Percentiles rank a stretch among this genome's conserved stretches.
phyloP scores from a whole-genome alignment of 2,888 invertebrate genomes.

The Nasonovia ribisnigri region DNA sequence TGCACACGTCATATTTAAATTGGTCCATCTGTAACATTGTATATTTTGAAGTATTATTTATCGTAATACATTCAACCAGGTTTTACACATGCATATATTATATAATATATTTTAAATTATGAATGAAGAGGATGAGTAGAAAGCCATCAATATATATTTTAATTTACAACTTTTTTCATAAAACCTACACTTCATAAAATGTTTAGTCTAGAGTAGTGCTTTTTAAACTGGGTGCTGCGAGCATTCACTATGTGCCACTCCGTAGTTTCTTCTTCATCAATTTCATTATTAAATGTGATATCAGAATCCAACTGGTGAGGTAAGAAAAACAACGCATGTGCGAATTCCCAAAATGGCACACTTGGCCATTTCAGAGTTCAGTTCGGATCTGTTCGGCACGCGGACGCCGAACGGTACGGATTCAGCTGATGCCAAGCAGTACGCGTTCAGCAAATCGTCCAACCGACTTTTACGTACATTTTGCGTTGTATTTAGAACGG shows the following conservation, averaged over 20 bases:
- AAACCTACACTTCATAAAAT: too few species aligned
- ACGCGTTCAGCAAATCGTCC: conserved; percentile 75
- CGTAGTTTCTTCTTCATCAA: not conserved
- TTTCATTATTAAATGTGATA: rapidly evolving
- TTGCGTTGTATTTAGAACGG: conserved; percentile 77
- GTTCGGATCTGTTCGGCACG: not conserved
- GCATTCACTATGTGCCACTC: too few species aligned
- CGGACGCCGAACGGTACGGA: conserved; percentile 15
- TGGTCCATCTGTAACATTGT: not conserved
- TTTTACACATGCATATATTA: too few species aligned
- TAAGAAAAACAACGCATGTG: conserved; percentile 65
- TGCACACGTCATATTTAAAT: not conserved
- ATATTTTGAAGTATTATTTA: not conserved
- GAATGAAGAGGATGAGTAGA: too few species aligned
- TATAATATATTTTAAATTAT: too few species aligned
- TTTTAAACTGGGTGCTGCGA: too few species aligned
- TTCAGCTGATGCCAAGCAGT: conserved; percentile 74
- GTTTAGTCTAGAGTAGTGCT: too few species aligned
- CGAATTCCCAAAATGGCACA: conserved; percentile 64
- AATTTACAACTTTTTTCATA: too few species aligned
- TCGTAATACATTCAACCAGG: too few species aligned
- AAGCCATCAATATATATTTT: too few species aligned
- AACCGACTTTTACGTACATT: conserved; percentile 75
- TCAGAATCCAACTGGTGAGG: conserved; percentile 30
- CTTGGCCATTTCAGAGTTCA: conserved; percentile 20